Base-by-base conservation (phyloP, 2,797 vertebrate species). In the Yasuhikotakia modesta region DNA sequence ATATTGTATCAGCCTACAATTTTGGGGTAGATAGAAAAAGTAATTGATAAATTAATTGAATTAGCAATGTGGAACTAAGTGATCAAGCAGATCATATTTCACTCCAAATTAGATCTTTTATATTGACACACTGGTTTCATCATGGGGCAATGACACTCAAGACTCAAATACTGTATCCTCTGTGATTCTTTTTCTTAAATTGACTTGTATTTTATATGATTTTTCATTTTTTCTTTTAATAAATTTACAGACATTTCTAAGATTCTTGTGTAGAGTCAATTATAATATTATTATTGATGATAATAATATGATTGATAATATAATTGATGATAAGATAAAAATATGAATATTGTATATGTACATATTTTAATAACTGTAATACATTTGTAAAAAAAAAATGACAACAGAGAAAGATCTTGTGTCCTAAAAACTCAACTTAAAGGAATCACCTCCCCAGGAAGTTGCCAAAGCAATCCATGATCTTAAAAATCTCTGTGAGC, bases 11-110 rank as follows among this genome's bases (percentile, higher is more conserved):
- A 85, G 87, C 85, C 83, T 58, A 27, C 85, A 90, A 91, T 92
- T 91, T 91, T 91, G 88, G 87, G 76, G 82, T 82, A 82, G 82
- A 13, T 24, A 81, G 82, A 85, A 89, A 90, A 90, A 73, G 19
- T 48, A 72, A 61, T 46, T 60, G 39, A 72, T 30, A 5, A 61
- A 60, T 46, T 46, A 48, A 92, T 91, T 90, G 75, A 92, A 90
- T 92, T 87, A 90, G 76, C 24, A 10, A 61, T 64, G 67, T 77
- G 52, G 68, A 82, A 78, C 27, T 46, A 77, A 39, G 30, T 32
- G 60, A 43, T 55, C 35, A 65, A 70, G 65, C 16, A 10, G 57
- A 52, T 66, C 55, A 73, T 70, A 77, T 70, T 82, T 80, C 78
- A 83, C 55, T 69, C 48, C 39, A 19, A 57, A 79, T 79, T 57